Conservation (phyloP, 2,797 vertebrate genomes). For the Argya squamiceps region DNA sequence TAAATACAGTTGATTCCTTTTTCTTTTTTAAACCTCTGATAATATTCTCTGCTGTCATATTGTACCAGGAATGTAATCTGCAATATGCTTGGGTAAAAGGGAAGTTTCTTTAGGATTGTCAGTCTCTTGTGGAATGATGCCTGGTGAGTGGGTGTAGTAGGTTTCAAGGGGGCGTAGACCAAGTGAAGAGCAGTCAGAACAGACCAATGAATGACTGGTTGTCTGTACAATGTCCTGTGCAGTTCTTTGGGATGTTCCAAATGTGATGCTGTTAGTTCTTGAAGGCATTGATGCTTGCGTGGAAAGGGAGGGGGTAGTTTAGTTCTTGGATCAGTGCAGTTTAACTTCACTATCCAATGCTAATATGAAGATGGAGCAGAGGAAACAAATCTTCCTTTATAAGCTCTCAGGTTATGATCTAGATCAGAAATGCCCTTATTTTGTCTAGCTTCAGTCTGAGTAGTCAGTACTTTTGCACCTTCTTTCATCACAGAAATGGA, state of each 20-base stretch:
- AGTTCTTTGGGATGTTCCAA: not conserved
- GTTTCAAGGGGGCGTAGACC: not conserved
- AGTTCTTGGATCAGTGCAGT: not conserved
- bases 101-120: not conserved
- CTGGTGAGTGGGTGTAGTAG: not conserved
- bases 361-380: not conserved
- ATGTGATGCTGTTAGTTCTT: not conserved
- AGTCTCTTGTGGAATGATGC: not conserved
- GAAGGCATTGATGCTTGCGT: not conserved
- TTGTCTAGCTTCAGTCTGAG: not conserved
- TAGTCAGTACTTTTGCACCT: not conserved
- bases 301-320: not conserved
- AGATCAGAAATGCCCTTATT: not conserved
- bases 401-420: not conserved
- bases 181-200: not conserved
- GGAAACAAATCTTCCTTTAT: not conserved
- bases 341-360: not conserved
- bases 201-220: not conserved
- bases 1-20: not conserved
- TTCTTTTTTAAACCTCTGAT: not conserved
- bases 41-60: not conserved
- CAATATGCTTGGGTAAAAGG: not conserved
- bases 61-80: not conserved
- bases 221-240: fast-evolving
- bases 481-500: fast-evolving